phyloP scores from a whole-genome alignment of 2,888 invertebrate species.

The Catonia carolina region DNA sequence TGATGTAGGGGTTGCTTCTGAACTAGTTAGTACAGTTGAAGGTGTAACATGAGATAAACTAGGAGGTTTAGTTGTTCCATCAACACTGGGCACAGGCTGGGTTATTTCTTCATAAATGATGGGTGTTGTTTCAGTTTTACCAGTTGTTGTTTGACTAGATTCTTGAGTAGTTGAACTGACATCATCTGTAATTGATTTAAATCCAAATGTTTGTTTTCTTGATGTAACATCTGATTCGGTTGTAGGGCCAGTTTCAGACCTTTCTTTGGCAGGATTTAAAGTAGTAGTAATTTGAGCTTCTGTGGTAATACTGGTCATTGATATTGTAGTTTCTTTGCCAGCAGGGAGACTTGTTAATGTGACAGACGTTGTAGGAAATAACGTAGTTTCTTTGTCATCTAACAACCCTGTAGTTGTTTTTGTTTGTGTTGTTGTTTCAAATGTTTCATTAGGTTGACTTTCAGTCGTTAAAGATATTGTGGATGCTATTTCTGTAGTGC shows the following conservation, averaged over 20 bases:
- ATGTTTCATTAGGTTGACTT: conserved; percentile 7
- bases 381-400: conserved; percentile 13
- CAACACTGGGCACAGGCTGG: conserved; percentile 20
- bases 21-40: conserved; percentile 1
- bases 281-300: conserved; percentile 8
- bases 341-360: background rate
- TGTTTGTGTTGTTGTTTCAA: conserved; percentile 12
- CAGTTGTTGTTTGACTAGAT: conserved; percentile 14
- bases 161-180: conserved; percentile 13
- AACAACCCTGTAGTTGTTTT: background rate
- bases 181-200: conserved; percentile 16
- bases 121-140: conserved; percentile 23
- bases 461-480: conserved; percentile 13
- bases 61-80: conserved; percentile 19
- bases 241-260: conserved; percentile 10
- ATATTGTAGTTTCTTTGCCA: conserved; percentile 23
- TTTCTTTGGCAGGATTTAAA: background rate
- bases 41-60: conserved; percentile 10
- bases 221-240: background rate
- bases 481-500: conserved; percentile 11
- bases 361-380: background rate
- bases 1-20: conserved; percentile 6
- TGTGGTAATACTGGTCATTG: conserved; percentile 6
- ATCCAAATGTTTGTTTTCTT: background rate
- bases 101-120: conserved; percentile 19